Conservation (phyloP, 2,113 vertebrate species). For the Galbula dea region DNA sequence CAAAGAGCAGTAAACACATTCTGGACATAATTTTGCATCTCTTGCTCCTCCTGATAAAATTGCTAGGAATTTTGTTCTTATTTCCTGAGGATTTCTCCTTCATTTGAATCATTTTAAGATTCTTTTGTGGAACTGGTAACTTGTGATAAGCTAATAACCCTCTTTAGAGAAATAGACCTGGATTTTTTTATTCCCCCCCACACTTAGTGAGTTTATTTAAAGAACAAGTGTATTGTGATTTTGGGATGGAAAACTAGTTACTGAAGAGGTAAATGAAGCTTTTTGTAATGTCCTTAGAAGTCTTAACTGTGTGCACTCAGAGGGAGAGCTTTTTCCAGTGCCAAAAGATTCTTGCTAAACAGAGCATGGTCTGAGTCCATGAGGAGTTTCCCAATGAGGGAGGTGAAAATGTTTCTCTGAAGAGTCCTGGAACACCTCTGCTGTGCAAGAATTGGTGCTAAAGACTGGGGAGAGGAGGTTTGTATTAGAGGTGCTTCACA, state of each 20-base stretch:
- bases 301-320: neutral
- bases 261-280: neutral
- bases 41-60: neutral
- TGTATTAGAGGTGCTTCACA: neutral
- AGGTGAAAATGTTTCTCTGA: neutral
- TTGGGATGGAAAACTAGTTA: neutral
- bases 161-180: no score
- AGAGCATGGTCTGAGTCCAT: neutral
- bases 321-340: neutral
- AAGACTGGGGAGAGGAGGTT: neutral
- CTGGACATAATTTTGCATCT: neutral
- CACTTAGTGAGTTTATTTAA: neutral
- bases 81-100: neutral
- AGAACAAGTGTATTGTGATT: neutral
- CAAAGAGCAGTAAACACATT: neutral
- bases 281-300: neutral
- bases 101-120: neutral
- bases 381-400: neutral
- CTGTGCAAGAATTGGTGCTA: neutral
- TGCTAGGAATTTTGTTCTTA: neutral
- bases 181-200: no score
- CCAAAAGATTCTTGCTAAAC: neutral
- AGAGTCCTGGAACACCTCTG: neutral
- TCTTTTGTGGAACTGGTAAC: neutral
- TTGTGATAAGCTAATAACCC: no score